These are phyloP conservation scores for Drosophila parvula DNA, from an alignment of 1,140 invertebrate species.

Conservation along the genomic window DNA sequence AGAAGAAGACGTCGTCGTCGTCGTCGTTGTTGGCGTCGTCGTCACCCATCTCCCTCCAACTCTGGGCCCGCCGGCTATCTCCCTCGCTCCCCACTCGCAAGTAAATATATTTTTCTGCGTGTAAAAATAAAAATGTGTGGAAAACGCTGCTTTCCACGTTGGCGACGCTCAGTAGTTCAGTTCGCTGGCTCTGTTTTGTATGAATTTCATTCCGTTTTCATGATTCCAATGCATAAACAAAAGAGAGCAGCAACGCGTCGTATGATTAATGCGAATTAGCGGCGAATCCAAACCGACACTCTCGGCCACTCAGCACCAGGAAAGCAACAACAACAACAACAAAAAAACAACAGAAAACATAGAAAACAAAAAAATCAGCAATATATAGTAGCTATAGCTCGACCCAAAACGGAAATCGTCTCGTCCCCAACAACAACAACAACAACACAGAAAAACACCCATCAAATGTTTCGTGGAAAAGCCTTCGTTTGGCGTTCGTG, in stretches of 20 bases:
- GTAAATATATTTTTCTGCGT: constrained; percentile 67
- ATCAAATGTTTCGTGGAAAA: constrained; percentile 70
- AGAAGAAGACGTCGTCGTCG: constrained; percentile 18
- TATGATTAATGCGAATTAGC: constrained; percentile 82
- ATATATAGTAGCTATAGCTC: constrained; percentile 34
- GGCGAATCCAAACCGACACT: constrained; percentile 44
- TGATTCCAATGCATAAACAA: constrained; percentile 74
- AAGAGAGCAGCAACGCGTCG: constrained; percentile 69
- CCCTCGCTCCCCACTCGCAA: constrained; percentile 12
- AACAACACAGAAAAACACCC: constrained; percentile 39
- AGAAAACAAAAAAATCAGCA: constrained; percentile 11
- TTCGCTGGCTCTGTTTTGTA: constrained; percentile 43
- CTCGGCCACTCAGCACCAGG: constrained; percentile 38
- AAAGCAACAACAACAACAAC: background rate
- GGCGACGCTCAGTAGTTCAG: constrained; percentile 32
- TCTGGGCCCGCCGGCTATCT: background rate
- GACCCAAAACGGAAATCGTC: constrained; percentile 72
- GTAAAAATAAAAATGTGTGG: constrained; percentile 76
- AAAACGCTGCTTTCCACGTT: constrained; percentile 55
- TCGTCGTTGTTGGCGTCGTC: background rate
- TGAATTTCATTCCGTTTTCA: constrained; percentile 62
- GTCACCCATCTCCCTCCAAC: constrained; percentile 15
- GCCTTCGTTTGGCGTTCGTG: constrained; percentile 52
- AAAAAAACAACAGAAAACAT: background rate
- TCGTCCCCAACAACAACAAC: constrained; percentile 25